Evolutionary conservation across 2,797 vertebrate species (phyloP), one percentile per base, ranked within the genome.

Genomic region (Morus bassanus): DNA sequence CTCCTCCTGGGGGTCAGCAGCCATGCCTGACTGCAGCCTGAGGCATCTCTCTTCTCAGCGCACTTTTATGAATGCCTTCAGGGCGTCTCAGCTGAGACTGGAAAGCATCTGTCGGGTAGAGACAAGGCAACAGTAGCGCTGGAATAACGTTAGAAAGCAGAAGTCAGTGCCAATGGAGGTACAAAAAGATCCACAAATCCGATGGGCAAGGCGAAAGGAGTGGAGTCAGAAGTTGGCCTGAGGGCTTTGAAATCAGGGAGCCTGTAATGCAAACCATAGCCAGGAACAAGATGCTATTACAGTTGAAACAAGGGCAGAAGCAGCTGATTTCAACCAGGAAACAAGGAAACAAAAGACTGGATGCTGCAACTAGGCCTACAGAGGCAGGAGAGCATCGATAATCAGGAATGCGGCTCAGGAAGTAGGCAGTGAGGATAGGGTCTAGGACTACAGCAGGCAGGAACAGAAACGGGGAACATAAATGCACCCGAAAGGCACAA

Each of bases 1-100:
- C 72, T 67, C 45, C 61, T 88, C 48, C 23, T 35, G 13, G 65
- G 51, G 80, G 72, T 73, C 93, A 93, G 67, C 72, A 93, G 67
- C 64, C 51, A 51, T 0, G 2, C 37, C 70, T 56, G 28, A 83
- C 19, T 1, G 2, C 74, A 81, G 86, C 46, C 77, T 54, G 37
- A 88, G 61, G 59, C 80, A 84, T 13, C n/a, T 45, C 43, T 86
- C n/a, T 65, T 72, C 75, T 48, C 50, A 67, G 50, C 45, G 56
- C 16, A 5, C 67, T 74, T 69, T 45, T 24, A 67, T 4, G 12
- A 85, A 82, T 59, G 39, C 63, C 68, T 87, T 91, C 60, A 74
- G 84, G 39, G 43, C 2, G 1, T 76, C 70, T 89, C 74, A 73
- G 33, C 41, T 59, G 74, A 88, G 77, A 73, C 46, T 37, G 59